Evolutionary conservation across 2,888 invertebrate species (phyloP).

Genomic region (Toxonevra muliebris): DNA sequence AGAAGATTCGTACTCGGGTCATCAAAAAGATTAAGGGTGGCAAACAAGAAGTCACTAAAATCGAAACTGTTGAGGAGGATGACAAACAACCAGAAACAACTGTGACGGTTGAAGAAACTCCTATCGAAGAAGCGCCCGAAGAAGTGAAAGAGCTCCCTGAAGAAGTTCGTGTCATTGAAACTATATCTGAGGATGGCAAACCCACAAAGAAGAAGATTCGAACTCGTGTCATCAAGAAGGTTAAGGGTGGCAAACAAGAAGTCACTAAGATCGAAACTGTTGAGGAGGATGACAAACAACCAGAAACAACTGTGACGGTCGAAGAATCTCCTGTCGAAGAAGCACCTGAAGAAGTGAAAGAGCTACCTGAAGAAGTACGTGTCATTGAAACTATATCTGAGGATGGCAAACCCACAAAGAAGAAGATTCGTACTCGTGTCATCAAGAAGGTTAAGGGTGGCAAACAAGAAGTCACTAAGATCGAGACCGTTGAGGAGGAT

Average conservation of each 20-base stretch:
- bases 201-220: conserved; percentile 18
- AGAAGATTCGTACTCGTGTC: conserved; percentile 37
- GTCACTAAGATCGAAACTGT: conserved; percentile 43
- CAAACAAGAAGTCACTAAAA: conserved; percentile 23
- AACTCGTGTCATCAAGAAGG: conserved; percentile 29
- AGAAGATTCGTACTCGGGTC: conserved; percentile 15
- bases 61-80: conserved; percentile 16
- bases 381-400: conserved; percentile 34
- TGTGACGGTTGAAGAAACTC: conserved; percentile 18
- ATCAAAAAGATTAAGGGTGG: conserved; percentile 13
- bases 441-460: conserved; percentile 38
- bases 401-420: conserved; percentile 37
- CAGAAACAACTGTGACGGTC: conserved; percentile 39
- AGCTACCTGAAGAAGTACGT: conserved; percentile 36
- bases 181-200: conserved; percentile 16
- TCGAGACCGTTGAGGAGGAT: conserved; percentile 39
- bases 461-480: conserved; percentile 39
- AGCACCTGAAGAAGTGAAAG: conserved; percentile 28
- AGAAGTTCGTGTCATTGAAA: conserved; percentile 16
- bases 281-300: conserved; percentile 40
- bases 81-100: conserved; percentile 14
- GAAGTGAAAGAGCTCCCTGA: conserved; percentile 14
- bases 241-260: conserved; percentile 43
- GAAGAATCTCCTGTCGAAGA: conserved; percentile 37
- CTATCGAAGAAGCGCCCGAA: conserved; percentile 9